phyloP scores from a whole-genome alignment of 2,113 vertebrate genomes.

The Zosterops japonicus region DNA sequence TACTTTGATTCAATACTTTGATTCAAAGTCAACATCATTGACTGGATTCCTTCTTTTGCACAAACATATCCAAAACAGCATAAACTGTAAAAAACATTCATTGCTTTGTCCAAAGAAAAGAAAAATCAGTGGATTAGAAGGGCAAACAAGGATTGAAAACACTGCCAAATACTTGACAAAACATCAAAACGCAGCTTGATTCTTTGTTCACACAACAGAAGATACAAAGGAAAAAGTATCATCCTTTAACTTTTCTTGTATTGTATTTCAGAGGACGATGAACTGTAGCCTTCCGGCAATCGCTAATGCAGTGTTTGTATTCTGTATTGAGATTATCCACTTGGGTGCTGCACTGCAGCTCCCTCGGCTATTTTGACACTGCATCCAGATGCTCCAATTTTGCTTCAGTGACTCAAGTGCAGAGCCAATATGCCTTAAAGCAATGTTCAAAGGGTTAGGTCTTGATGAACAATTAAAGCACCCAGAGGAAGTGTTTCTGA shows the following conservation, averaged over 20 bases:
- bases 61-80: neutral
- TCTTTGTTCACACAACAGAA: conserved; percentile 10
- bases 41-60: neutral
- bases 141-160: neutral
- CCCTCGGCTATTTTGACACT: conserved; percentile 56
- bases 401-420: conserved; percentile 68
- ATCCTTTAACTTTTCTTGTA: conserved; percentile 21
- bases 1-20: neutral
- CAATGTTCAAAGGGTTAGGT: neutral
- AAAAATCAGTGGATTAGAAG: neutral
- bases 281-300: conserved; percentile 30
- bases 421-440: conserved; percentile 48
- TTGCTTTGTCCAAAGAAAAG: neutral
- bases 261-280: conserved; percentile 40
- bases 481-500: conserved; percentile 3
- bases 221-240: neutral
- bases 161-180: conserved; percentile 3
- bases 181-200: conserved; percentile 7
- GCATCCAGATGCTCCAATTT: conserved; percentile 69
- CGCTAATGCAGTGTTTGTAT: conserved; percentile 54
- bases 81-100: neutral
- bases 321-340: conserved; percentile 53
- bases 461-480: conserved; percentile 30
- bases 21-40: neutral
- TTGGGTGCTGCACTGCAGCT: conserved; percentile 32